Evolutionary conservation across 2,113 vertebrate genomes (phyloP), one percentile per base, ranked within the genome.

Genomic region (Alethe diademata): DNA sequence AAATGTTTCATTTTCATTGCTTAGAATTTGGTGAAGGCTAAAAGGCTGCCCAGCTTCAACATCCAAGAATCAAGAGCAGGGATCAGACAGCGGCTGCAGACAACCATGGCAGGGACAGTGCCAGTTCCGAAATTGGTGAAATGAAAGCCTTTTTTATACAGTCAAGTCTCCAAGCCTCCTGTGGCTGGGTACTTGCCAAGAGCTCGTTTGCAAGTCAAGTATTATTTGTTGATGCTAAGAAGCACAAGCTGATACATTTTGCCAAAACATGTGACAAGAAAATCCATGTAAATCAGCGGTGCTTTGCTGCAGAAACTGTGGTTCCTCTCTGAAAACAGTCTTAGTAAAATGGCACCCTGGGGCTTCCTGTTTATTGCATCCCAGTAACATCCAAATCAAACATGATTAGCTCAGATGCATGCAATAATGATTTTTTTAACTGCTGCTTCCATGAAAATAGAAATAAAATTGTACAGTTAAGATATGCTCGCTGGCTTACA

Each of bases 191-290:
- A n/a, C 83, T 93, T 94, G 91, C 88, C 93, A 96, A 95, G 72
- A 92, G 85, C 82, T 96, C 10, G 28, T 96, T 97, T 96, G 96
- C 93, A 96, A 96, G 93, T 96, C 90, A 95, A 97, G 90, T 84
- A 74, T 94, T 93, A 90, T 96, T 95, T 97, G 94, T 92, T 96
- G 95, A 95, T 93, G 92, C 53, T 94, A 94, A 95, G 87, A 92
- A 94, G 88, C 86, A 74, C 60, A 94, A 90, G 92, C 90, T 90
- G 94, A 95, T 88, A 94, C 64, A 78, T 96, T 96, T 95, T 97
- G 88, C 93, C 95, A 96, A 97, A 94, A 94, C 75, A 92, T 71
- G 90, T 94, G 92, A 96, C 82, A 86, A 94, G 90, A 96, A 96
- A 96, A 96, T 94, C 90, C 85, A 88, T 93, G 88, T 95, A 96